A percentile compares a stretch with the other conserved stretches of the same genome.
Evolutionary conservation across 2,888 invertebrate genomes (phyloP).

Genomic region (Colostygia pectinataria): DNA sequence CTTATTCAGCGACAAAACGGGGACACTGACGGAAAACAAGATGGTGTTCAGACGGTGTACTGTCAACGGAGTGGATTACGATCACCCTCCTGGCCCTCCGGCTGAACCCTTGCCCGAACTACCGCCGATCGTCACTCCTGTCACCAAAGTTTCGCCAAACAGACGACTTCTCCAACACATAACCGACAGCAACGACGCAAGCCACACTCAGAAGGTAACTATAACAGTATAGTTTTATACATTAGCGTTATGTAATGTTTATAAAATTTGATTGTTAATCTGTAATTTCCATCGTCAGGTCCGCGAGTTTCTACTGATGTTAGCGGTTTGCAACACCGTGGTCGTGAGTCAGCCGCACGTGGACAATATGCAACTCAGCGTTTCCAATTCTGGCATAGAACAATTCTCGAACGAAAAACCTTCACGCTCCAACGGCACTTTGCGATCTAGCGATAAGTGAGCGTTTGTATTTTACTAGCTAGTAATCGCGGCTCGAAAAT

Average conservation of each 20-base stretch:
- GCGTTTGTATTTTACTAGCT: slow-evolving; percentile 26
- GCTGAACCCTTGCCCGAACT: slow-evolving; percentile 83
- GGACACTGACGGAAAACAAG: slow-evolving; percentile 98
- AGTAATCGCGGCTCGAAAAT: not conserved
- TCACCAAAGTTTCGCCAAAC: slow-evolving; percentile 74
- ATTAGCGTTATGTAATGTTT: not conserved
- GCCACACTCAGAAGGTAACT: slow-evolving; percentile 84
- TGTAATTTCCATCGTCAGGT: slow-evolving; percentile 70
- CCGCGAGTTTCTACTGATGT: slow-evolving; percentile 93
- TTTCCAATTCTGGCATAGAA: slow-evolving; percentile 49
- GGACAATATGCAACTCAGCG: slow-evolving; percentile 87
- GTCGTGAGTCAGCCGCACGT: slow-evolving; percentile 94
- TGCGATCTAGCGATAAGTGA: slow-evolving; percentile 72
- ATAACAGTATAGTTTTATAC: slow-evolving; percentile 3
- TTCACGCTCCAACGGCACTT: slow-evolving; percentile 62
- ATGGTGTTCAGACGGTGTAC: slow-evolving; percentile 97
- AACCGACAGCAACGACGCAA: slow-evolving; percentile 65
- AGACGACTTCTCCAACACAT: slow-evolving; percentile 68
- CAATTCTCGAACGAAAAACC: slow-evolving; percentile 75
- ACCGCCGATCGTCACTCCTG: slow-evolving; percentile 73
- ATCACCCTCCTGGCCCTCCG: slow-evolving; percentile 89
- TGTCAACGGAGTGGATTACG: slow-evolving; percentile 94
- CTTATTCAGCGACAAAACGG: slow-evolving; percentile 98
- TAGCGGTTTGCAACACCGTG: slow-evolving; percentile 98
- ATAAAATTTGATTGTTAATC: not conserved